Percentiles rank a stretch among this genome's conserved stretches.
These are phyloP conservation scores for Ptilorrhoa leucosticta DNA, from an alignment of 2,113 vertebrate species.

Conservation along the genomic window DNA sequence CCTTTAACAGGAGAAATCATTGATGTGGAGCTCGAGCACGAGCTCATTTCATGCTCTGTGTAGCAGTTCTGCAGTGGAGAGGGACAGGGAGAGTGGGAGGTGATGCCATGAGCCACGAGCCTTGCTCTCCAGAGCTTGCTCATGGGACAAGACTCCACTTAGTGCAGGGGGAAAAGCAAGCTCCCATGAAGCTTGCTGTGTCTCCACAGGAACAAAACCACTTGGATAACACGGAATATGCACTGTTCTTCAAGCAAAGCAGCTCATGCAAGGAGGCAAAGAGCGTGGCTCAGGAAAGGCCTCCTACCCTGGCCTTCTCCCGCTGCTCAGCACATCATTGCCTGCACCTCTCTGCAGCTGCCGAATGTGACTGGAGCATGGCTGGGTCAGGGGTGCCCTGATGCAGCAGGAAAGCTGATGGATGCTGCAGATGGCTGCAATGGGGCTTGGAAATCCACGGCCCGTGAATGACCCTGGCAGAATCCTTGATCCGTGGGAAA, in stretches of 20 bases:
- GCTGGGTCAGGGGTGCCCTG: not conserved
- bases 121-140: not conserved
- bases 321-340: not conserved
- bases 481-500: not conserved
- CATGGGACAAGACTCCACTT: not conserved
- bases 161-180: not conserved
- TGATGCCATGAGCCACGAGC: not conserved
- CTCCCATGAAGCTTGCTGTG: not conserved
- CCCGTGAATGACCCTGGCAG: fast-evolving
- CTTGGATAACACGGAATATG: not conserved
- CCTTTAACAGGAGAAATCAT: not conserved
- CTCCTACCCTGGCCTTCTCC: not conserved
- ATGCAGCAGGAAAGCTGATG: not conserved
- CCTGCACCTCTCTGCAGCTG: not conserved
- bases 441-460: not conserved
- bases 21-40: not conserved
- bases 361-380: not conserved
- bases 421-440: not conserved
- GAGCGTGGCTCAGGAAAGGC: not conserved
- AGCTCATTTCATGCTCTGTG: not conserved
- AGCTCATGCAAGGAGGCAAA: not conserved
- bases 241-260: not conserved
- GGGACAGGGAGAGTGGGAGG: not conserved
- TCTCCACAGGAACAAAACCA: not conserved
- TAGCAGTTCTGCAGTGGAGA: not conserved